Base-by-base conservation (phyloP, 2,888 invertebrate genomes). In the Parasteatoda lunata region DNA sequence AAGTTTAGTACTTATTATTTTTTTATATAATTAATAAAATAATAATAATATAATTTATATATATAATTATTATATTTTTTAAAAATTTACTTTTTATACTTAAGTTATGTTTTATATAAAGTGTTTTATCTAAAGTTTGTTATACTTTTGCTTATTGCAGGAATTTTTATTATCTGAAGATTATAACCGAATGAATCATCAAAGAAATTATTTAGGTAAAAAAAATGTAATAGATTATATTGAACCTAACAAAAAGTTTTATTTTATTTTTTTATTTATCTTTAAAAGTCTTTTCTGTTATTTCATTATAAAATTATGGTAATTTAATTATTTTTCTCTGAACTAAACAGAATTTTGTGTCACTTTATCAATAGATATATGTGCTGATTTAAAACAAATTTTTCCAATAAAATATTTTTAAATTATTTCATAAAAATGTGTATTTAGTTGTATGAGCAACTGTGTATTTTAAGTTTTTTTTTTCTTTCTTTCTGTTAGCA, bases 141-240 rank as follows among this genome's bases (percentile, higher is more conserved):
- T n/a, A 65, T 49, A n/a, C n/a, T n/a, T 68, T 80, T 30, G 48
- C 72, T 47, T 78, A 64, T 70, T 70, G 4, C 49, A 94, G 94
- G 98, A 99, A 93, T 99, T 97, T 92, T 94, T 95, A 89, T 93
- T 99, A 85, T 96, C 97, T 51, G 95, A 96, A 90, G 99, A 99
- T 92, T 98, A 96, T 92, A 99, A 99, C 93, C 95, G 97, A 90
- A 95, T 98, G 93, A 96, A 96, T 90, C 96, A 96, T 88, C 94
- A 94, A 92, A 94, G 96, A 81, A 97, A 98, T 92, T 98, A 97
- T 92, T 92, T 96, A 90, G 92, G 92, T 93, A 90, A 90, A 84
- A 59, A 15, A 76, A 48, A 59, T 51, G 9, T 6, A 3, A 9
- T 77, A 8, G 5, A 70, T 88, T 45, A 66, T 66, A 48, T 71